phyloP scores from a whole-genome alignment of 2,888 invertebrate species.

The Seira ritae region DNA sequence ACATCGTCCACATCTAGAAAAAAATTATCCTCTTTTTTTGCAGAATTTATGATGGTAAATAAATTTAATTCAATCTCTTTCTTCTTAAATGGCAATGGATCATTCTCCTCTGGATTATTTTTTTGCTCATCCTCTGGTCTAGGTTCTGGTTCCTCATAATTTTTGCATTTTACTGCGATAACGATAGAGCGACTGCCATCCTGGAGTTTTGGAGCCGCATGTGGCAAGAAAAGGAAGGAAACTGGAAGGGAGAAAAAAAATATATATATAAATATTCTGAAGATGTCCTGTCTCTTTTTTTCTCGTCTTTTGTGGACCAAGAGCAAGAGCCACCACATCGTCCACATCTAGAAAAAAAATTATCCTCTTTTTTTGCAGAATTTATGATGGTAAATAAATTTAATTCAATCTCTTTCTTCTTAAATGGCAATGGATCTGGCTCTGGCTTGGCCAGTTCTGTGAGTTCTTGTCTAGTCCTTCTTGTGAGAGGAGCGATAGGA shows the following conservation, averaged over 20 bases:
- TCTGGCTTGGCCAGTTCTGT: slow-evolving; percentile 1
- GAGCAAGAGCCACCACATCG: too few species aligned
- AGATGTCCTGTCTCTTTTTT: too few species aligned
- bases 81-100: neutral
- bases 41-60: slow-evolving; percentile 60
- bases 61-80: slow-evolving; percentile 59
- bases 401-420: slow-evolving; percentile 49
- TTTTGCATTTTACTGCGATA: slow-evolving; percentile 61
- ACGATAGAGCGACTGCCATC: too few species aligned
- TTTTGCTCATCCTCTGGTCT: slow-evolving; percentile 24
- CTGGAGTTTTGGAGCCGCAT: too few species aligned
- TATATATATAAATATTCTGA: too few species aligned
- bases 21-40: slow-evolving; percentile 34
- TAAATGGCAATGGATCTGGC: slow-evolving; percentile 22
- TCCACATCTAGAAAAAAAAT: too few species aligned
- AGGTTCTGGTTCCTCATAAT: slow-evolving; percentile 59
- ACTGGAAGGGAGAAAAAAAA: slow-evolving; percentile 20
- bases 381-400: slow-evolving; percentile 62
- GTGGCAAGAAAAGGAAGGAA: slow-evolving; percentile 38
- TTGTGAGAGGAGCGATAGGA: slow-evolving; percentile 39
- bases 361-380: slow-evolving; percentile 43
- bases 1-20: too few species aligned
- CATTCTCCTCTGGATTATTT: too few species aligned
- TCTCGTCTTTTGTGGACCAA: too few species aligned
- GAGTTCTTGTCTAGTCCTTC: slow-evolving; percentile 9